phyloP scores from a whole-genome alignment of 2,888 invertebrate genomes.

The Phania funesta region DNA sequence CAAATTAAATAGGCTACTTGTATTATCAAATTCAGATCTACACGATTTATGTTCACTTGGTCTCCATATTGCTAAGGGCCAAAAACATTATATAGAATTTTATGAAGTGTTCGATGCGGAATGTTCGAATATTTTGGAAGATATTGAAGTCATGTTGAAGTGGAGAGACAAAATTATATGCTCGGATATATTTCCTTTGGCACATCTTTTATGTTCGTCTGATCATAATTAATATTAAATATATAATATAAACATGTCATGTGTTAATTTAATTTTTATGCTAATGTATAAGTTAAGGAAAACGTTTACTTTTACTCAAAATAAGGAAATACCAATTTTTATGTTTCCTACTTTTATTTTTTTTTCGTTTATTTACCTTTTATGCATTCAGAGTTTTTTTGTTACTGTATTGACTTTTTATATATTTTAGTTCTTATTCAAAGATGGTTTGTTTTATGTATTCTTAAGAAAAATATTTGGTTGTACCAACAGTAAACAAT shows the following conservation, averaged over 20 bases:
- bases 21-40: constrained; percentile 41
- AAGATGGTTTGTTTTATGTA: neutral
- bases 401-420: neutral
- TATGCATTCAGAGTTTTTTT: constrained; percentile 1
- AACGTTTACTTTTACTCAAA: neutral
- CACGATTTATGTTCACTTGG: constrained; percentile 61
- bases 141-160: constrained; percentile 51
- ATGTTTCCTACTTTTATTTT: neutral
- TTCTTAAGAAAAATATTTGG: neutral
- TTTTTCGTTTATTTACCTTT: neutral
- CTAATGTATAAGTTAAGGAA: neutral
- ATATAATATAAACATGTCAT: no score
- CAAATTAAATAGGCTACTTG: constrained; percentile 30
- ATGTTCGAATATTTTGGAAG: constrained; percentile 50
- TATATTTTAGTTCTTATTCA: constrained; percentile 1
- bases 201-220: neutral
- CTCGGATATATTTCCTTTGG: constrained; percentile 9
- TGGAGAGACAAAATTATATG: constrained; percentile 62
- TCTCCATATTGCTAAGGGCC: constrained; percentile 61
- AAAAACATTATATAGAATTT: constrained; percentile 51
- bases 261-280: neutral
- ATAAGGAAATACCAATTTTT: neutral
- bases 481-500: neutral
- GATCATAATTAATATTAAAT: neutral
- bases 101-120: constrained; percentile 60